Evolutionary conservation across 2,113 vertebrate genomes (phyloP).

Genomic region (Charadrius vociferus): DNA sequence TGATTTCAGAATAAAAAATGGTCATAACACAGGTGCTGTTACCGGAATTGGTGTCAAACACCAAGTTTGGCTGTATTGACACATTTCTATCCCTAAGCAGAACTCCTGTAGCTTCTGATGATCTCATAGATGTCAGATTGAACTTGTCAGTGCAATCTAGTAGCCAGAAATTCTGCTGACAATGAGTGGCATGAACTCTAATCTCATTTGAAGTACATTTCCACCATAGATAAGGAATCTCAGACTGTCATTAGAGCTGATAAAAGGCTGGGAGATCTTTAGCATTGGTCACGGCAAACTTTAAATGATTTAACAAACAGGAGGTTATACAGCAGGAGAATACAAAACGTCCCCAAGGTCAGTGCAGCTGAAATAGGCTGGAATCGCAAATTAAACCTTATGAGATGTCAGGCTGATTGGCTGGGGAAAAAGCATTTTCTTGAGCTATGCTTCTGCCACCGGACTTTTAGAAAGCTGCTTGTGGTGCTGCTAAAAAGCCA

Average conservation of each 20-base stretch:
- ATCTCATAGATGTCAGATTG: constrained; percentile 37
- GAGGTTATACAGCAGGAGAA: neutral
- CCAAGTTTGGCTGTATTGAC: neutral
- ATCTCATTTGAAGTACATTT: constrained; percentile 59
- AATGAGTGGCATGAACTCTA: constrained; percentile 41
- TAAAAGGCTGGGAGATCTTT: constrained; percentile 54
- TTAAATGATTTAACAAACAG: constrained; percentile 25
- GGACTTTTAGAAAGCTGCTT: neutral
- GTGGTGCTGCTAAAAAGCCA: neutral
- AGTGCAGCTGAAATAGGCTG: neutral
- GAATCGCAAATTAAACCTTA: neutral
- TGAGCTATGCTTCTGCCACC: neutral
- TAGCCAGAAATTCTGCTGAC: constrained; percentile 61
- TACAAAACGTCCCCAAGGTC: constrained; percentile 10
- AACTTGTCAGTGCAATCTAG: constrained; percentile 33
- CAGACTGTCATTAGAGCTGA: constrained; percentile 58
- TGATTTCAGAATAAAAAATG: neutral
- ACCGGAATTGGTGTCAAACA: neutral
- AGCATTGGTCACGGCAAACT: neutral
- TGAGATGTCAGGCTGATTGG: neutral
- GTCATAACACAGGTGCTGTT: neutral
- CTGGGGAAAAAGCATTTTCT: neutral
- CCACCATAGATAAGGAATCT: constrained; percentile 52
- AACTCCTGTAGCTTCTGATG: constrained; percentile 5
- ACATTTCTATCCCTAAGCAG: neutral